Percentiles rank a stretch among this genome's conserved stretches.
phyloP scores from a whole-genome alignment of 1,140 invertebrate species.

The Monomorium pharaonis region DNA sequence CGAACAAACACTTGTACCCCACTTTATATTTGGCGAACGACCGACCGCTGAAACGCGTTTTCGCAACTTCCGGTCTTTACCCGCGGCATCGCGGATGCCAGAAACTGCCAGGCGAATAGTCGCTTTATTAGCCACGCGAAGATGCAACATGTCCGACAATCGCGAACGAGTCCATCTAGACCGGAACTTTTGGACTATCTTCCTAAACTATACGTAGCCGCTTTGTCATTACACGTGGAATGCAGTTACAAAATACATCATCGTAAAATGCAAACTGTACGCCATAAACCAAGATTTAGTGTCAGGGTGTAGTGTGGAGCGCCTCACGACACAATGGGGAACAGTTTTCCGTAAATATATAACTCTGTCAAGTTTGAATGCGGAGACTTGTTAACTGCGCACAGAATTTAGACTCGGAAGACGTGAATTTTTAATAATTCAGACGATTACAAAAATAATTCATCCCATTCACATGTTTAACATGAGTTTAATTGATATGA shows the following conservation, averaged over 20 bases:
- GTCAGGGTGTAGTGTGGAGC: conserved; percentile 14
- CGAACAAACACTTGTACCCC: conserved; percentile 36
- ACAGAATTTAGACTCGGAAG: background rate
- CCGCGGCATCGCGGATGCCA: background rate
- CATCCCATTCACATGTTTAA: background rate
- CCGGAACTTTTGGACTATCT: background rate
- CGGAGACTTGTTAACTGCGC: background rate
- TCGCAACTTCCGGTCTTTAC: conserved; percentile 10
- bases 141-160: background rate
- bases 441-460: background rate
- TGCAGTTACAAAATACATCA: background rate
- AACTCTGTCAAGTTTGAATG: conserved; percentile 9
- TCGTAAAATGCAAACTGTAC: conserved; percentile 57
- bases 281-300: conserved; percentile 55
- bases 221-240: background rate
- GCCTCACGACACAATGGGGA: background rate
- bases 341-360: conserved; percentile 15
- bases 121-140: conserved; percentile 14
- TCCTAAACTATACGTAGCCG: background rate
- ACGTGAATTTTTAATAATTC: background rate
- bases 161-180: background rate
- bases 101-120: background rate
- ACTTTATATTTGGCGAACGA: conserved; percentile 31
- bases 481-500: background rate
- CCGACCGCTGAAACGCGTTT: background rate